Evolutionary conservation across 2,113 vertebrate genomes (phyloP), one percentile per base, ranked within the genome.

Genomic region (Myodes glareolus): DNA sequence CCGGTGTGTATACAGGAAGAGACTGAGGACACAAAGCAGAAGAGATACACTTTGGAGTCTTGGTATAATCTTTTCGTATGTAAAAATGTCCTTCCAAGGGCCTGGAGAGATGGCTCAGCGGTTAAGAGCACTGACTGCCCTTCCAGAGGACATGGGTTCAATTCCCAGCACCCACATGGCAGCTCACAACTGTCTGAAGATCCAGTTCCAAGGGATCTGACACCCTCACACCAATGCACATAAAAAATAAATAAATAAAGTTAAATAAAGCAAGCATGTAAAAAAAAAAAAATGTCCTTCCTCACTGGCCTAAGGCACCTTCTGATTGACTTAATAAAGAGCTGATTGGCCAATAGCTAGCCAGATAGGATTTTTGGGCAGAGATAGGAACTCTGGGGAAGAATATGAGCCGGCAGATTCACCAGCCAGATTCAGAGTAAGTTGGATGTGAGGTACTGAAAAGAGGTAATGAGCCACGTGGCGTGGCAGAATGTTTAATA

Each of bases 1-100:
- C 96, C 99, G 98, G 97, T 99, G 99, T 0, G 96, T 98, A 94
- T 99, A 99, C 61, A 99, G 92, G 4, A 99, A 99, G 97, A 99
- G 97, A 97, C 99, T 99, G 95, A 89, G 95, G 92, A 77, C 89
- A 95, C 4, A 0, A 95, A 94, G 94, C 55, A 92, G 82, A 78
- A 80, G 25, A 33, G 81, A 31, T 8, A 63, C 8, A 1, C 27
- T 1, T 10, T 21, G 42, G 58, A 55, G 50, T 39, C 47, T 10
- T 73, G 70, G 70, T 17, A 23, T 39, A 39, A 39, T 39, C n/a
- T 73, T 73, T 21, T 23, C 21, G 3, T 23, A 9, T 73, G 67
- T 73, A 11, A 73, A 73, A n/a, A 73, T 73, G n/a, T 73, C 21
- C 70, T 73, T 73, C 70, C 70, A n/a, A n/a, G n/a, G n/a, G n/a